These are phyloP conservation scores for Regulus satrapa DNA, from an alignment of 2,113 vertebrate genomes.

Conservation along the genomic window DNA sequence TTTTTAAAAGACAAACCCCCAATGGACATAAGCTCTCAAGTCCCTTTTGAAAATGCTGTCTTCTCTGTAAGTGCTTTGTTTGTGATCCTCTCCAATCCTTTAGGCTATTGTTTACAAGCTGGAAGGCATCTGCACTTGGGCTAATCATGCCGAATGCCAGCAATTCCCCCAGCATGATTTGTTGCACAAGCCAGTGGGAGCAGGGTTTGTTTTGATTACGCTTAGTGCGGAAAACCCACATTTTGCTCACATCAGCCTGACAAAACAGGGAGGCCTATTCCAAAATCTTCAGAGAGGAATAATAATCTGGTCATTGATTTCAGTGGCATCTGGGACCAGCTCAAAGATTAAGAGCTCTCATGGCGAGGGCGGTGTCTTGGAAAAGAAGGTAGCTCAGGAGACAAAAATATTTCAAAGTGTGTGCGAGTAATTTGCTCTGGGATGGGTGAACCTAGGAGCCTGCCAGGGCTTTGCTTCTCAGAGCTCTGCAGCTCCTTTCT, in stretches of 20 bases:
- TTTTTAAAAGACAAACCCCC: slow-evolving; percentile 60
- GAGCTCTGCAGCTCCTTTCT: not conserved
- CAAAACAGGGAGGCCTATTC: not conserved
- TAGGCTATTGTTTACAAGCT: slow-evolving; percentile 61
- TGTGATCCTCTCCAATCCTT: slow-evolving; percentile 59
- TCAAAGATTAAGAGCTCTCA: not conserved
- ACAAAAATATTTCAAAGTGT: not conserved
- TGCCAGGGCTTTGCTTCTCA: not conserved
- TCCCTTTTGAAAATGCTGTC: slow-evolving; percentile 45
- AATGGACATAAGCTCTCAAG: slow-evolving; percentile 46
- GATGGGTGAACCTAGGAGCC: not conserved
- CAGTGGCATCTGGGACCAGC: not conserved
- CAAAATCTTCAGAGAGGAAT: not conserved
- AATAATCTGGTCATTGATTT: not conserved
- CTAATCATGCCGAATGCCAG: slow-evolving; percentile 50
- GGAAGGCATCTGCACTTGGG: slow-evolving; percentile 40
- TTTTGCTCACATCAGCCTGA: not conserved
- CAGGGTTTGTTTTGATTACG: slow-evolving; percentile 37
- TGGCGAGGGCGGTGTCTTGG: not conserved
- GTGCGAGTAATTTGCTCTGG: not conserved
- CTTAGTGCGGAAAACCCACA: not conserved
- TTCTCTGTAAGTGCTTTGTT: slow-evolving; percentile 57
- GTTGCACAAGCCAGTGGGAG: slow-evolving; percentile 35
- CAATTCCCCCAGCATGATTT: slow-evolving; percentile 58
- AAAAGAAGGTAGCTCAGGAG: not conserved